Percentiles rank a stretch among this genome's conserved stretches.
These are phyloP conservation scores for Silvanus unidentatus DNA, from an alignment of 2,888 invertebrate species.

Conservation along the genomic window DNA sequence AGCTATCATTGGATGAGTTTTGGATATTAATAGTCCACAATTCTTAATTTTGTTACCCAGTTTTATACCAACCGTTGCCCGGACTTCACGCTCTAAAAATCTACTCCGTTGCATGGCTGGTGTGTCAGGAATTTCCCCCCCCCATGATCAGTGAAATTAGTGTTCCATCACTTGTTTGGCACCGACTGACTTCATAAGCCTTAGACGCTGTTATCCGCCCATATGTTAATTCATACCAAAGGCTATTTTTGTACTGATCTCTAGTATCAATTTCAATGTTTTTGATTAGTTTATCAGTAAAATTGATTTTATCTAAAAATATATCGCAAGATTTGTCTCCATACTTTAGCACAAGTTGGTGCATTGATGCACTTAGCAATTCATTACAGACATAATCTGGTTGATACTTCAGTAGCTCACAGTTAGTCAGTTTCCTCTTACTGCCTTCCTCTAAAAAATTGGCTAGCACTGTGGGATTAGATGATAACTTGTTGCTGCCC, in stretches of 20 bases:
- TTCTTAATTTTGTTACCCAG: not conserved
- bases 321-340: not conserved
- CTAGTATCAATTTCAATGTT: conserved; percentile 17
- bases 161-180: conserved; percentile 19
- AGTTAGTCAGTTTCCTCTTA: conserved; percentile 18
- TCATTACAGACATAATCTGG: conserved; percentile 7
- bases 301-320: conserved; percentile 4
- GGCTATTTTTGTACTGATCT: conserved; percentile 13
- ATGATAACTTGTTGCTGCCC: not conserved
- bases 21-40: not conserved
- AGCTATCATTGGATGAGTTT: not conserved
- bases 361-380: conserved; percentile 12
- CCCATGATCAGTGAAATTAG: conserved; percentile 8
- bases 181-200: conserved; percentile 30
- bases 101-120: conserved; percentile 12
- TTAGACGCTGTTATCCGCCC: conserved; percentile 32
- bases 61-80: not conserved
- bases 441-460: conserved; percentile 15
- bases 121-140: conserved; percentile 18
- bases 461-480: not conserved
- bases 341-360: conserved; percentile 10
- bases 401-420: conserved; percentile 19
- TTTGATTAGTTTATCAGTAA: conserved; percentile 10
- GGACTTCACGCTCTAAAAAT: conserved; percentile 3
- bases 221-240: conserved; percentile 33